Evolutionary conservation across 1,140 invertebrate genomes (phyloP), one percentile per base, ranked within the genome.

Genomic region (Rhynchophorus ferrugineus): DNA sequence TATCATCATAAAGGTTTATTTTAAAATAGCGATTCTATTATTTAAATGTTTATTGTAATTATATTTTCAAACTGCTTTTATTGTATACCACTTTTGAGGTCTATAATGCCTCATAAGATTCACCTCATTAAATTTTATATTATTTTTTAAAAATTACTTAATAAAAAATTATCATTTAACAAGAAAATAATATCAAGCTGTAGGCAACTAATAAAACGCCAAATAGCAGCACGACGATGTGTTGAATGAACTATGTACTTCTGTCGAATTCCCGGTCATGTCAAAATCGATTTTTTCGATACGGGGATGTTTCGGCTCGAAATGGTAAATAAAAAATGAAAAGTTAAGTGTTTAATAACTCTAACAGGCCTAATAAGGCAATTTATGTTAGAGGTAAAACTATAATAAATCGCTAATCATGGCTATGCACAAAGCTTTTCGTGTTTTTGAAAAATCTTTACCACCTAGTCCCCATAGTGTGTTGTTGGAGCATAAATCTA

Each of bases 341-440:
- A 6, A 29, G 24, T 6, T 29, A 29, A 41, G 3, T 7, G 18
- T 17, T 19, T 41, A 1, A 37, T n/a, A 18, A 18, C 38, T 8
- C n/a, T 17, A 41, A 29, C 24, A 29, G 24, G 24, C 24, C 24
- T 29, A 29, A 6, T 6, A 29, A 29, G 24, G 24, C 24, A 29
- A 29, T 11, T 29, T 29, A 29, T 6, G 24, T 29, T 29, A 41
- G 19, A 41, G 3, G 16, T 9, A n/a, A 18, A 5, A 17, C n/a
- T 20, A 7, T 18, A 34, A 9, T 24, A 7, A 21, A 29, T 22
- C 37, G 34, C 16, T 41, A 6, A 66, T 41, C 61, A 94, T 93
- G 91, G 88, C 91, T 66, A 89, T 96, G 84, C 90, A 89, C 60
- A 94, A 95, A 75, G 82, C 83, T 42, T 95, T 90, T 73, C 85